phyloP scores from a whole-genome alignment of 2,797 vertebrate genomes.

The Heteromormyrus szaboi region DNA sequence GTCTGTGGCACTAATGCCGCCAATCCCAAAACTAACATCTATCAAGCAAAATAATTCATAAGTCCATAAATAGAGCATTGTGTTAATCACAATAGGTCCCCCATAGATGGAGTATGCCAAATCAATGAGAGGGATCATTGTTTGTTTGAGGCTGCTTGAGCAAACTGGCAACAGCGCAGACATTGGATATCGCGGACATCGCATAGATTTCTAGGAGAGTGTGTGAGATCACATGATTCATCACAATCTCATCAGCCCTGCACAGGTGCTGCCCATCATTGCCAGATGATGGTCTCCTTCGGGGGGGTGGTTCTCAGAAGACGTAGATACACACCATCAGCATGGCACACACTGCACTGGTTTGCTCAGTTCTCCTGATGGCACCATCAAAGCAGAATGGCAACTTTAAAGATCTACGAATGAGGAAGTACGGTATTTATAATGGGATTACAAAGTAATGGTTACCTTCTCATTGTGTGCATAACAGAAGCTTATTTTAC shows the following conservation, averaged over 20 bases:
- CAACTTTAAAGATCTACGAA: neutral
- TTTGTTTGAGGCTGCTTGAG: slow-evolving; percentile 53
- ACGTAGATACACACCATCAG: neutral
- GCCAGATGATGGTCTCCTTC: neutral
- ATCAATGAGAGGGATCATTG: slow-evolving; percentile 58
- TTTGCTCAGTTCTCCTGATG: neutral
- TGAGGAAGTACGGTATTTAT: neutral
- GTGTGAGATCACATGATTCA: neutral
- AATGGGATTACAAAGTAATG: neutral
- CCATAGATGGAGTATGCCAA: slow-evolving; percentile 42
- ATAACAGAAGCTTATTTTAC: neutral
- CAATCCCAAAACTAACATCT: neutral
- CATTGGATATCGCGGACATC: slow-evolving; percentile 35
- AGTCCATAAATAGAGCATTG: slow-evolving; percentile 62
- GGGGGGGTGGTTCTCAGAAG: neutral
- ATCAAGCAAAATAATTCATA: neutral
- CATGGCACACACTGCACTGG: neutral
- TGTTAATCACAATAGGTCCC: slow-evolving; percentile 51
- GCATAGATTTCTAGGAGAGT: neutral
- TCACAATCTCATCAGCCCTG: neutral
- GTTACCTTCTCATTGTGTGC: neutral
- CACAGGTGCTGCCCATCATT: neutral
- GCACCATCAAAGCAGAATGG: neutral
- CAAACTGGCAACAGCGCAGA: slow-evolving; percentile 55
- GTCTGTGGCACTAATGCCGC: neutral